Evolutionary conservation across 1,140 invertebrate species (phyloP).

Genomic region (Neotoxoptera formosana): DNA sequence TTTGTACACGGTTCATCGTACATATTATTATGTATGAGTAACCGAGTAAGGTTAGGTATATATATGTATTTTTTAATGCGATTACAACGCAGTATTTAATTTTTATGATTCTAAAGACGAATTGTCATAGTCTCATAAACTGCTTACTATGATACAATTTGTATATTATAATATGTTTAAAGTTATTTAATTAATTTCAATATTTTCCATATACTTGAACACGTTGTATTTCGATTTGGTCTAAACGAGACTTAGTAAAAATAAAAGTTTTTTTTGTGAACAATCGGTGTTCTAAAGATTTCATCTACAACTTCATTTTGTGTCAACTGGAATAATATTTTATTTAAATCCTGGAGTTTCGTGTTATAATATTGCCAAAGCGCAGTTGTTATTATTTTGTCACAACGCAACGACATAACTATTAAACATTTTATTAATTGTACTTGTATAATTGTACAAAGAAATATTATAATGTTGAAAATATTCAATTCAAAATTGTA

Average conservation of each 20-base stretch:
- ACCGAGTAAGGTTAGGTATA: no score
- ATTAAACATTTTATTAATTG: background rate
- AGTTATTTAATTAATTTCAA: slow-evolving; percentile 10
- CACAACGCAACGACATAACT: background rate
- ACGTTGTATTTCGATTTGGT: background rate
- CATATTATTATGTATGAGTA: background rate
- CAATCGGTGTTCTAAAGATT: background rate
- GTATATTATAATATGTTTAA: background rate
- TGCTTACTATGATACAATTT: background rate
- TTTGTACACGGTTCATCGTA: background rate
- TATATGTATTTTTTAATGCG: no score
- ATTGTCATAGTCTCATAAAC: background rate
- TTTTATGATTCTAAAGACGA: background rate
- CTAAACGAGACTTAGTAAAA: background rate
- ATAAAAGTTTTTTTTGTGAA: background rate
- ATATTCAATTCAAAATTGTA: background rate
- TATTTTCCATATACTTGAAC: background rate
- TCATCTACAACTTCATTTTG: background rate
- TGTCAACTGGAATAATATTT: background rate
- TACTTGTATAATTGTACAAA: background rate
- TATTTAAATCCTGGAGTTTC: background rate
- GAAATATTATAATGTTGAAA: background rate
- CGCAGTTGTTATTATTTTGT: background rate
- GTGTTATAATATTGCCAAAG: background rate
- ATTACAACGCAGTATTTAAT: background rate